Conservation (phyloP, 2,113 vertebrate species). For the Synodontis membranacea region DNA sequence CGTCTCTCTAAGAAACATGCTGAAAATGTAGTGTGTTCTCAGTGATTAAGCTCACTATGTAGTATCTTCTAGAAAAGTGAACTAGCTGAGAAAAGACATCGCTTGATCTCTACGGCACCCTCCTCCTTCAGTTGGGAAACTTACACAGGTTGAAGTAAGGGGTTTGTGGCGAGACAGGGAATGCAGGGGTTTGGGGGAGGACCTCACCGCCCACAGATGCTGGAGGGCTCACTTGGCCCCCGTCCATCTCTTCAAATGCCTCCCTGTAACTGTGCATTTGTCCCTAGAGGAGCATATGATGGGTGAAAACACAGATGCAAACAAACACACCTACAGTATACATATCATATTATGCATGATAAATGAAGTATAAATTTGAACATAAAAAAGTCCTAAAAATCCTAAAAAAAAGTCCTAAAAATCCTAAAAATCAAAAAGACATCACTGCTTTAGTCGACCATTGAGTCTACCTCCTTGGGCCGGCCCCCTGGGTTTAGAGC, state of each 20-base stretch:
- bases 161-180: slow-evolving; percentile 79
- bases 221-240: slow-evolving; percentile 77
- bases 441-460: background rate
- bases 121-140: slow-evolving; percentile 68
- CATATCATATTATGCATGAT: background rate
- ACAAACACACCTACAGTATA: slow-evolving; percentile 20
- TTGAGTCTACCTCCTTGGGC: slow-evolving; percentile 88
- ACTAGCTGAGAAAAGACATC: background rate
- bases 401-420: no score
- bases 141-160: slow-evolving; percentile 81
- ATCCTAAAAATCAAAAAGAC: background rate
- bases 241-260: slow-evolving; percentile 93
- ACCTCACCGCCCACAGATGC: slow-evolving; percentile 86
- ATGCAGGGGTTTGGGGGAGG: slow-evolving; percentile 79
- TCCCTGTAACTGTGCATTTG: slow-evolving; percentile 98
- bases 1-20: background rate
- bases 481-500: slow-evolving; percentile 93
- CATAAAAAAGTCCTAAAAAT: background rate
- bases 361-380: background rate
- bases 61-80: background rate
- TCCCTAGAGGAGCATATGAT: slow-evolving; percentile 73
- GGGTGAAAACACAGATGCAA: slow-evolving; percentile 30
- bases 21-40: background rate
- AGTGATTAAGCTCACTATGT: background rate
- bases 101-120: slow-evolving; percentile 66